A percentile compares a stretch with the other conserved stretches of the same genome.
Evolutionary conservation across 2,888 invertebrate genomes (phyloP).

Genomic region (Drosophila lacicola): DNA sequence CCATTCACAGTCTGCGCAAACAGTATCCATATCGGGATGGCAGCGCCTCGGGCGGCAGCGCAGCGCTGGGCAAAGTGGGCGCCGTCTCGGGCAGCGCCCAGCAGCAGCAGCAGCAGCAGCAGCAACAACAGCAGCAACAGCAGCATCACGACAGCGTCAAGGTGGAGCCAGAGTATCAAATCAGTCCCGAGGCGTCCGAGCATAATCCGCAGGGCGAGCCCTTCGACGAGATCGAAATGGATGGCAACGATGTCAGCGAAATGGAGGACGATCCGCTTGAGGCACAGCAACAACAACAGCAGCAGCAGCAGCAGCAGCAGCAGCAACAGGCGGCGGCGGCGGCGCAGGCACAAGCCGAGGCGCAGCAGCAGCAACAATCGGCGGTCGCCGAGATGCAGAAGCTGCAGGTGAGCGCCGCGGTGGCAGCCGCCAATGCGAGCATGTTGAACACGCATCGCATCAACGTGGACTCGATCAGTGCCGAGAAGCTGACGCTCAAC

Average conservation of each 20-base stretch:
- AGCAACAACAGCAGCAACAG: slow-evolving; percentile 38
- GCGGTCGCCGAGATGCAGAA: slow-evolving; percentile 70
- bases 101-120: slow-evolving; percentile 52
- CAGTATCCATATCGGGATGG: slow-evolving; percentile 81
- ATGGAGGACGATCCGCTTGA: slow-evolving; percentile 75
- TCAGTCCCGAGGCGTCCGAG: slow-evolving; percentile 76
- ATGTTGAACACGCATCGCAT: slow-evolving; percentile 81
- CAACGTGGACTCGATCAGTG: slow-evolving; percentile 82
- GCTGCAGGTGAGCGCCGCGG: slow-evolving; percentile 57
- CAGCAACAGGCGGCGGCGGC: slow-evolving; percentile 52
- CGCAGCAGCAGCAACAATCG: slow-evolving; percentile 58
- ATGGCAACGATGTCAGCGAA: slow-evolving; percentile 68
- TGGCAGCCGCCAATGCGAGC: slow-evolving; percentile 63
- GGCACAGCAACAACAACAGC: slow-evolving; percentile 59
- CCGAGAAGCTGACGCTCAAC: slow-evolving; percentile 83
- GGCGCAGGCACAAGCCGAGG: slow-evolving; percentile 52
- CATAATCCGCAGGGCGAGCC: slow-evolving; percentile 77
- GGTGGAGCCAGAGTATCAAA: slow-evolving; percentile 81
- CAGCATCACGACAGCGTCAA: slow-evolving; percentile 74
- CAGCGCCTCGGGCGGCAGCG: slow-evolving; percentile 31
- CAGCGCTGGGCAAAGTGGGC: slow-evolving; percentile 31
- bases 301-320: slow-evolving; percentile 58
- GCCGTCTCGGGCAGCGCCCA: slow-evolving; percentile 36
- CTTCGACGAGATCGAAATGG: slow-evolving; percentile 83
- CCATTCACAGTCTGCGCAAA: slow-evolving; percentile 79